Evolutionary conservation across 2,113 vertebrate species (phyloP), one percentile per base, ranked within the genome.

Genomic region (Archocentrus centrarchus): DNA sequence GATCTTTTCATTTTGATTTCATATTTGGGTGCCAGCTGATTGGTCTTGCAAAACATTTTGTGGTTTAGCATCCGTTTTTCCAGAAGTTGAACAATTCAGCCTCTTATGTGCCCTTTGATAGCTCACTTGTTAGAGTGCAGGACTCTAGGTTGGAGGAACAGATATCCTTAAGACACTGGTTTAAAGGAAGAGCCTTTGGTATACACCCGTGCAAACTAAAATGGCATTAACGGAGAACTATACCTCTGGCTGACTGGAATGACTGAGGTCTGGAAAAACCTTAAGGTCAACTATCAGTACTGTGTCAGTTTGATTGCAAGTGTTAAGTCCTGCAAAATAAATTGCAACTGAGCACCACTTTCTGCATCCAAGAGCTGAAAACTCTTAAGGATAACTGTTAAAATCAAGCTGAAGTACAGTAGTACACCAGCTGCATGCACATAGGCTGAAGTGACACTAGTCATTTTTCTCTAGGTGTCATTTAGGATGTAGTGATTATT

Each of bases 121-220:
- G 96, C 96, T 97, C 96, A 96, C 96, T 92, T 97, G 96, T 96
- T 96, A 97, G 96, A 97, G 96, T 57, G 90, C 96, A 96, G 97
- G 95, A 96, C 96, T 97, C 95, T 97, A 96, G 96, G 1, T 5
- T 20, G 5, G 53, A 4, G 8, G 3, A 9, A 2, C 30, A 50
- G 15, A 17, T 0, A 53, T 70, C 44, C 44, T 50, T 7, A 70
- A 14, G 66, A 27, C 0, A 3, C 15, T 70, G 9, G 64, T 68
- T 7, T 39, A 3, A 39, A 8, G 37, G 9, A 39, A 9, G 9
- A 39, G 8, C 37, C 37, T 39, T 39, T 39, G 0, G 37, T 39
- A 9, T 39, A 39, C 9, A 7, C 37, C 37, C 2, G 37, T 37
- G 8, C 8, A 37, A 37, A 37, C 8, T 8, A 37, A 35, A 22